Evolutionary conservation across 2,113 vertebrate species (phyloP), one percentile per base, ranked within the genome.

Genomic region (Nyctibius bracteatus): DNA sequence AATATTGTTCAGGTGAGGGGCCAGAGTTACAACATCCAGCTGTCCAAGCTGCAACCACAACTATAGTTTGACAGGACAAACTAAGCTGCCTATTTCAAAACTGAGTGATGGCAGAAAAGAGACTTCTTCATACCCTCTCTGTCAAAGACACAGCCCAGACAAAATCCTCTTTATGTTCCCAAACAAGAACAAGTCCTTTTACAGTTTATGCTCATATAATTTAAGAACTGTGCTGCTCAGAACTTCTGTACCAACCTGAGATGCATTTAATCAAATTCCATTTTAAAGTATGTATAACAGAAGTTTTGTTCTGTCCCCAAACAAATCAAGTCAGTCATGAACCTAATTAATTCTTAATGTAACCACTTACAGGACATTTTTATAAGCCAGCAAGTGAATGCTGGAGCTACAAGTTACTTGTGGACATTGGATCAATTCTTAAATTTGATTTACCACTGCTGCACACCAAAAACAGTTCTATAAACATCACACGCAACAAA

Each of bases 51-150:
- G 63, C 75, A 92, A 61, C 44, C 61, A 63, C 44, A 51, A 70
- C 66, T 72, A 47, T 2, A n/a, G 68, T 47, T 63, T 47, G 55
- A 83, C 8, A 86, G 86, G 52, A 86, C 75, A 93, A 91, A 88
- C 79, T 72, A 41, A 72, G 52, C 52, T 58, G 71, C 37, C 19
- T 51, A 52, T 96, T 88, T 90, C 83, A 95, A 95, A 97, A 96
- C 65, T 55, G 17, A 68, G 41, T 3, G 25, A 91, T 35, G 59
- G 37, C 57, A 91, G 44, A 85, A 78, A 72, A 92, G 33, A 23
- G 3, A 83, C 63, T 81, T 94, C 83, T 92, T 88, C 88, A 66
- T 62, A 47, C 22, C 35, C 44, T 49, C 63, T 52, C 59, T 57
- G 71, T 55, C 49, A 82, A 81, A 85, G 58, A 57, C 70, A 55